Evolutionary conservation across 2,113 vertebrate species (phyloP), one percentile per base, ranked within the genome.

Genomic region (Paradoxurus hermaphroditus): DNA sequence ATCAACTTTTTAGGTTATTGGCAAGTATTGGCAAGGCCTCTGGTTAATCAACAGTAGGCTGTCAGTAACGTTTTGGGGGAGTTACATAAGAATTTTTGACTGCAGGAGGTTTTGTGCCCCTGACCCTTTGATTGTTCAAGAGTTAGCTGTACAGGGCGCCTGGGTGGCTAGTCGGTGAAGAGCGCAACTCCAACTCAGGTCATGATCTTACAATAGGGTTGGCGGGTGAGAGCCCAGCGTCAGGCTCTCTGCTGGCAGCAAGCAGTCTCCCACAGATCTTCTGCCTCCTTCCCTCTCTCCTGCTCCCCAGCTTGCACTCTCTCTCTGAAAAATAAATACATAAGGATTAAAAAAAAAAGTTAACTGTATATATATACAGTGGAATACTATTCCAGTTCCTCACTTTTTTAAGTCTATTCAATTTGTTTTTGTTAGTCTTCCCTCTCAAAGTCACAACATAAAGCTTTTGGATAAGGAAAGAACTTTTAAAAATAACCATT

Each of bases 391-490:
- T 78, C 59, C 53, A 79, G 23, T 91, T 82, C 56, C 73, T 65
- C 56, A 21, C 56, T 87, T 91, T 91, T 97, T 79, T 46, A 59
- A 67, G 13, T 85, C 1, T 68, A 29, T 79, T 86, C 41, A 27
- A 39, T 93, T 85, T 82, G 16, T 36, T 86, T 94, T 86, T n/a
- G 1, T 93, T 93, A 27, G 5, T 85, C 41, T 68, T 95, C 29
- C 90, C 23, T 29, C 16, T 92, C 91, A 88, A 94, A 94, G 73
- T 89, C 53, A 85, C 36, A 67, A 14, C 29, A 41, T 87, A 91
- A 97, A 94, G 41, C 21, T 86, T 85, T 29, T 83, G n/a, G 56
- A 44, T 95, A 91, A 81, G 51, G 63, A 90, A 96, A 86, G 62
- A 95, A 83, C 49, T 70, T 46, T 94, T 83, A 90, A 92, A 95